A percentile compares a stretch with the other conserved stretches of the same genome.
Evolutionary conservation across 2,797 vertebrate species (phyloP).

Genomic region (Coluber constrictor): DNA sequence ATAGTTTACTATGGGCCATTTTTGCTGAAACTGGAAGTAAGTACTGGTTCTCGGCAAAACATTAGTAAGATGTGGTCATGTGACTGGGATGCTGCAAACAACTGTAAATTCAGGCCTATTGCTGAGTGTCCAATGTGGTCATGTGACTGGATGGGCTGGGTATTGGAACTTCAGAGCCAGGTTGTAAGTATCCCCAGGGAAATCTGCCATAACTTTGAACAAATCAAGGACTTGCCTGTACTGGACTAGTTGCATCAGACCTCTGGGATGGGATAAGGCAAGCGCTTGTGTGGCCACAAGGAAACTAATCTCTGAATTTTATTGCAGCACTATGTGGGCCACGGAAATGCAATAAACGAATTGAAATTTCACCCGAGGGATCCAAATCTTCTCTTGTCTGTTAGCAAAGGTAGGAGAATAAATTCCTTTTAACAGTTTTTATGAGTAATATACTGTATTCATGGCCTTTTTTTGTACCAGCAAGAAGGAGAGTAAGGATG

Average conservation of each 20-base stretch:
- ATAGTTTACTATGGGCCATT: neutral
- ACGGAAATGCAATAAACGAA: constrained; percentile 98
- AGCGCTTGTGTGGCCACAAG: neutral
- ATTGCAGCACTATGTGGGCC: constrained; percentile 94
- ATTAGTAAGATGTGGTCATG: neutral
- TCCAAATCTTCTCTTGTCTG: constrained; percentile 95
- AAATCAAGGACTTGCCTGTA: neutral
- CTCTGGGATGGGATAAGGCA: neutral
- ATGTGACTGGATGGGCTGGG: too few species aligned
- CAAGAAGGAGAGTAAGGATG: neutral
- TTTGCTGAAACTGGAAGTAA: neutral
- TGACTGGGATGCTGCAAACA: neutral
- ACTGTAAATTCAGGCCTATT: neutral
- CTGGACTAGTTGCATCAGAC: neutral
- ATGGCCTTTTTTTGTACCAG: neutral
- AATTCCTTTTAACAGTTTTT: constrained; percentile 21
- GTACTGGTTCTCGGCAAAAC: neutral
- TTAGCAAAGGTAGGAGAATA: constrained; percentile 92
- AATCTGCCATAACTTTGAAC: neutral
- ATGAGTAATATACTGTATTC: neutral
- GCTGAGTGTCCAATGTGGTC: neutral
- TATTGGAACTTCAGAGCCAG: neutral
- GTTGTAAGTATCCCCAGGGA: neutral
- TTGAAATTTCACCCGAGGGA: constrained; percentile 98
- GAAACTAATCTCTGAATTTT: constrained; percentile 62